Base-by-base conservation (phyloP, 1,140 invertebrate species). In the Penaeus chinensis region DNA sequence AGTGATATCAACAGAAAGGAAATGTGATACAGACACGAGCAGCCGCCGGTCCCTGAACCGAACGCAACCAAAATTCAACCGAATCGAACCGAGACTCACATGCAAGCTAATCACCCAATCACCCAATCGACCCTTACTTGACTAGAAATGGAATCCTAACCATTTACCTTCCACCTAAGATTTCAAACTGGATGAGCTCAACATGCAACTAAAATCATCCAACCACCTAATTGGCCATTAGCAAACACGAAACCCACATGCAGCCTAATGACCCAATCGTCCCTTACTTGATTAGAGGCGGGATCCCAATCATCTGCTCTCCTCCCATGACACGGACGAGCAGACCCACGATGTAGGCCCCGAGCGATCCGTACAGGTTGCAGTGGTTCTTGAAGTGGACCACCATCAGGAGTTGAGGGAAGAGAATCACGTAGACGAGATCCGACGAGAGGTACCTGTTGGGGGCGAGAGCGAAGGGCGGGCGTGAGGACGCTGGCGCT, bases 371-470 rank as follows among this genome's bases (percentile, higher is more conserved):
- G 90, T 97, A 97, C 0, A 95, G 96, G 92, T 97, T 96, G 89
- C 94, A 94, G 87, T 94, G 92, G 62, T 93, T 92, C 22, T 94
- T 93, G 92, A 95, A 95, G 91, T 96, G 95, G 19, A 97, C 93
- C n/a, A 96, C 95, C 74, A 95, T 94, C n/a, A 96, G 92, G 3
- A 97, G 93, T 93, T 97, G 96, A 1, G 96, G 96, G 91, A 97
- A 97, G 20, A 97, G 93, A 80, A 97, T 95, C 60, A 96, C 96
- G 92, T 96, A 97, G 63, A 96, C 95, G 63, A 97, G 92, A 92
- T 97, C 96, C 19, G 95, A 95, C 91, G 95, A 96, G 83, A 97
- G 92, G 90, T 95, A 95, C 90, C 94, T 94, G 90, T 27, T 0
- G 74, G 32, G 37, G 61, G n/a, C 60, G 71, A 22, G 47, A 71